A percentile compares a stretch with the other conserved stretches of the same genome.
These are phyloP conservation scores for Amblyjoppa fuscipennis DNA, from an alignment of 2,888 invertebrate species.

Conservation along the genomic window DNA sequence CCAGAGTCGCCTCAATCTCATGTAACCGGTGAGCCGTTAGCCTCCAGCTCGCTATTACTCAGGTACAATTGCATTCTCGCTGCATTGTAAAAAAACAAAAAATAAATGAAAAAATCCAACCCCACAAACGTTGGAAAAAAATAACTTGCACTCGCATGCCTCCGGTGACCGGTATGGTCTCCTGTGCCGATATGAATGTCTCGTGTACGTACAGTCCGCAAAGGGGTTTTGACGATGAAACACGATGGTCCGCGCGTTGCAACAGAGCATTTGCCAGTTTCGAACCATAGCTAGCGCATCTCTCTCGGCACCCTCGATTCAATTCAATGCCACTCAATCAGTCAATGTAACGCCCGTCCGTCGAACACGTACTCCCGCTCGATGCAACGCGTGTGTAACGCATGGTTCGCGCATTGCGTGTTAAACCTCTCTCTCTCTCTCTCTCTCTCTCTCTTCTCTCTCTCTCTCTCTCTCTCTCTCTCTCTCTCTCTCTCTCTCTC, in stretches of 20 bases:
- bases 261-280: conserved; percentile 80
- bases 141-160: conserved; percentile 54
- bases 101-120: not conserved
- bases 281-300: conserved; percentile 43
- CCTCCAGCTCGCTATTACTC: conserved; percentile 78
- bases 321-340: conserved; percentile 85
- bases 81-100: conserved; percentile 66
- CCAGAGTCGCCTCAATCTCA: conserved; percentile 54
- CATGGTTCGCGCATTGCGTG: conserved; percentile 49
- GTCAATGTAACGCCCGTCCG: conserved; percentile 83
- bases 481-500: not conserved
- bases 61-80: conserved; percentile 81
- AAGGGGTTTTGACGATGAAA: conserved; percentile 50
- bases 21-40: conserved; percentile 65
- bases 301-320: conserved; percentile 79
- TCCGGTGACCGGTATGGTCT: conserved; percentile 18
- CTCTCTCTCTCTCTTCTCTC: not conserved
- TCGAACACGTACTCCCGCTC: conserved; percentile 73
- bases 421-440: conserved; percentile 14
- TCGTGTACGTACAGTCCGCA: not conserved
- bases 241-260: conserved; percentile 67
- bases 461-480: conserved; percentile 26
- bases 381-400: conserved; percentile 49
- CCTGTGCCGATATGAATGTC: not conserved
- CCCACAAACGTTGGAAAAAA: conserved; percentile 28